These are phyloP conservation scores for Nasonia oneida DNA, from an alignment of 2,888 invertebrate genomes.

Conservation along the genomic window DNA sequence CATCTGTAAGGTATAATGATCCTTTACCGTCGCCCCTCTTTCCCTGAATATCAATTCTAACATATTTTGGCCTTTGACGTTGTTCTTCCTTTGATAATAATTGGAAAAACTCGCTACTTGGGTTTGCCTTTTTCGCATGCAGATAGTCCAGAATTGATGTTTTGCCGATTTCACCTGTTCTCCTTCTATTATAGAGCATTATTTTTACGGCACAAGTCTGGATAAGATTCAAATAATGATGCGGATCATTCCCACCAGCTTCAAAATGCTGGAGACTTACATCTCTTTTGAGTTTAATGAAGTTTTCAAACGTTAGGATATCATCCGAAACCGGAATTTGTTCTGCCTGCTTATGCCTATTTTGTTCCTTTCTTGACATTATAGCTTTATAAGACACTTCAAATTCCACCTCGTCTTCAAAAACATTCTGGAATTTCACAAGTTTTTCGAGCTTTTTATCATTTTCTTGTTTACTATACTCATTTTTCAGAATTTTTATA, in stretches of 20 bases:
- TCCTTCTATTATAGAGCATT: slow-evolving; percentile 18
- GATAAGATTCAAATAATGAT: not conserved
- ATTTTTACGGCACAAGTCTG: not conserved
- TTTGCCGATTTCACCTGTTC: slow-evolving; percentile 14
- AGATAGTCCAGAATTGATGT: not conserved
- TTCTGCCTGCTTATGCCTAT: not conserved
- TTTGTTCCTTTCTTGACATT: not conserved
- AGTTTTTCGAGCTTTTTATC: not conserved
- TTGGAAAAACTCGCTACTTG: slow-evolving; percentile 3
- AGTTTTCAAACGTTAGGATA: not conserved
- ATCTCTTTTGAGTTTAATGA: not conserved
- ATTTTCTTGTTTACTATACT: not conserved
- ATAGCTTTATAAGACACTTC: not conserved
- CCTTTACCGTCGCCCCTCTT: slow-evolving; percentile 2
- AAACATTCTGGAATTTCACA: not conserved
- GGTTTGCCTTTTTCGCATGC: not conserved
- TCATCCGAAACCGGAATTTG: slow-evolving; percentile 1
- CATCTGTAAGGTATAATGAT: not conserved
- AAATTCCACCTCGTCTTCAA: slow-evolving; percentile 2
- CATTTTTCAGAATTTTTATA: slow-evolving; percentile 6
- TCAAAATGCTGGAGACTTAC: not conserved
- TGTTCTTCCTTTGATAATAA: not conserved
- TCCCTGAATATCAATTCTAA: slow-evolving; percentile 31
- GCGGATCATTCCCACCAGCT: not conserved
- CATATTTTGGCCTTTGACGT: slow-evolving; percentile 12